Percentiles rank a stretch among this genome's conserved stretches.
These are phyloP conservation scores for Gallinago paraguaiae DNA, from an alignment of 2,113 vertebrate genomes.

Conservation along the genomic window DNA sequence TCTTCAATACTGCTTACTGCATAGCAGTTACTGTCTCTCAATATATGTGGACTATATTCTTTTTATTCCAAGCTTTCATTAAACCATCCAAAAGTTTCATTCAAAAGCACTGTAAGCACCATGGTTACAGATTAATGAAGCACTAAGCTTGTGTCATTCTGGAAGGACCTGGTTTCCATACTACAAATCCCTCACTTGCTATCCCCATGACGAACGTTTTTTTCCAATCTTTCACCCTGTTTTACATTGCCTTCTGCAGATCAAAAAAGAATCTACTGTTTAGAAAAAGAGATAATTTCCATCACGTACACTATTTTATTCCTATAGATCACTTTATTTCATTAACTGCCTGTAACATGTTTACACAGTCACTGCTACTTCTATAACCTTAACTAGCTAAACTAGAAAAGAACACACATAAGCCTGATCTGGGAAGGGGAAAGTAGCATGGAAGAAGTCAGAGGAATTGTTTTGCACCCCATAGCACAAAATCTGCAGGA, in stretches of 20 bases:
- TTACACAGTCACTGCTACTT: background rate
- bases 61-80: background rate
- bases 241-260: background rate
- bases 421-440: background rate
- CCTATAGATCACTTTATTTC: background rate
- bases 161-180: background rate
- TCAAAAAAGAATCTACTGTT: background rate
- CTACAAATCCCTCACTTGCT: background rate
- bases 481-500: background rate
- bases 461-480: background rate
- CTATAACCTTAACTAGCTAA: background rate
- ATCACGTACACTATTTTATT: background rate
- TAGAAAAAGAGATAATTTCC: background rate
- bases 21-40: background rate
- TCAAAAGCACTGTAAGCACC: background rate
- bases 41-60: background rate
- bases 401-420: background rate
- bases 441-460: background rate
- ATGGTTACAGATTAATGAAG: background rate
- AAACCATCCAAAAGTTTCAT: background rate
- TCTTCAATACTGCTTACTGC: background rate
- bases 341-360: background rate
- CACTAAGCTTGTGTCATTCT: background rate
- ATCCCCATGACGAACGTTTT: rapidly evolving
- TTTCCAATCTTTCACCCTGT: background rate